A percentile compares a stretch with the other conserved stretches of the same genome.
Evolutionary conservation across 2,113 vertebrate species (phyloP).

Genomic region (Lethenteron reissneri): DNA sequence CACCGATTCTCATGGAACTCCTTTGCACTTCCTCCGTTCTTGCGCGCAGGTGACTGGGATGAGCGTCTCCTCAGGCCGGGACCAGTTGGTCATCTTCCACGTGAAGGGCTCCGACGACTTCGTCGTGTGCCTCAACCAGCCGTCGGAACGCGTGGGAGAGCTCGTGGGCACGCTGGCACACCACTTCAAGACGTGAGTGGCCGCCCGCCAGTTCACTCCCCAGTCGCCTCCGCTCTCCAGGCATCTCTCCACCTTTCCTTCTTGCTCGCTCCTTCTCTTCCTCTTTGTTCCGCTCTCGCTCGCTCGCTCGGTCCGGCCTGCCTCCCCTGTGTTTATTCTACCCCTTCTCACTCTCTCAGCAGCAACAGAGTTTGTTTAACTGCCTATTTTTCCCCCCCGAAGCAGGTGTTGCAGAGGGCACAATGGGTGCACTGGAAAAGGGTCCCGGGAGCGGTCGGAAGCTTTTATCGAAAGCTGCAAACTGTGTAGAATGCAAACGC

Average conservation of each 20-base stretch:
- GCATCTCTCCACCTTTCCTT: background rate
- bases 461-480: too few species aligned
- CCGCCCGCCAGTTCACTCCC: background rate
- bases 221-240: background rate
- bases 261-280: background rate
- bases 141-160: slow-evolving; percentile 48
- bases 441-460: too few species aligned
- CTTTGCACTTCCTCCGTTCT: background rate
- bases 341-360: too few species aligned
- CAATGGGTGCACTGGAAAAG: too few species aligned
- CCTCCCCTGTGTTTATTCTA: background rate
- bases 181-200: slow-evolving; percentile 42
- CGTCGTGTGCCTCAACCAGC: slow-evolving; percentile 45
- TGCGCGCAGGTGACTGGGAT: slow-evolving; percentile 36
- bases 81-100: slow-evolving; percentile 65
- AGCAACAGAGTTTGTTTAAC: too few species aligned
- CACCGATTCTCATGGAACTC: too few species aligned
- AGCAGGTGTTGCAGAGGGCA: background rate
- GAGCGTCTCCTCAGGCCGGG: slow-evolving; percentile 41
- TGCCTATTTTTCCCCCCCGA: too few species aligned
- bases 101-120: slow-evolving; percentile 31
- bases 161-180: slow-evolving; percentile 50
- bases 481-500: too few species aligned
- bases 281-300: background rate
- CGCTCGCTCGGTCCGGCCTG: background rate